Conservation (phyloP, 2,113 vertebrate species). For the Hippocampus guttulatus region DNA sequence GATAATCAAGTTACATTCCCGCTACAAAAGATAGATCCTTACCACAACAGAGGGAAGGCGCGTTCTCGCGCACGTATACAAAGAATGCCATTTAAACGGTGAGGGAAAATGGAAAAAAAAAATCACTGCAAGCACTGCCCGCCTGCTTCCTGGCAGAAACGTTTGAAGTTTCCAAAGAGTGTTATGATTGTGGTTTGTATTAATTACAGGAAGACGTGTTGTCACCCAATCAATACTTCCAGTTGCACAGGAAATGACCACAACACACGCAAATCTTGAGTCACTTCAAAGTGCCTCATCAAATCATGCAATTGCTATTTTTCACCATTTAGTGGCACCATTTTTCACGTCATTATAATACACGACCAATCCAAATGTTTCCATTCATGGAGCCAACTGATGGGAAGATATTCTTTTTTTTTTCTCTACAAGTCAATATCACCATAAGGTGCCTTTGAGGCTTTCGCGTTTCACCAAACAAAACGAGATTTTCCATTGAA, state of each 20-base stretch:
- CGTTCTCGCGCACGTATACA: not conserved
- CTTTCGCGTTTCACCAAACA: not conserved
- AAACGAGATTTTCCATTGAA: not conserved
- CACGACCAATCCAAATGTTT: conserved; percentile 1
- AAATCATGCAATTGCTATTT: conserved; percentile 6
- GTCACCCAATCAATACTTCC: conserved; percentile 35
- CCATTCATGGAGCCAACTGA: not conserved
- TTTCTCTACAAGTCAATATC: not conserved
- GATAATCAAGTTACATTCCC: conserved; percentile 7
- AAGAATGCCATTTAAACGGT: not conserved
- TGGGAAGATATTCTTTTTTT: not conserved
- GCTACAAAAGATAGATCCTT: not conserved
- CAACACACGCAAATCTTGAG: conserved; percentile 32
- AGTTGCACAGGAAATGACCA: conserved; percentile 42
- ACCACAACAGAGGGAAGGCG: not conserved
- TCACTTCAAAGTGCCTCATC: conserved; percentile 19
- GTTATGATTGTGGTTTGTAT: conserved; percentile 8
- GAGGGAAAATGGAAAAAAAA: not conserved
- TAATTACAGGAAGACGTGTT: conserved; percentile 29
- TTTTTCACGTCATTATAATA: conserved; percentile 19
- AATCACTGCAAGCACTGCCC: too few relatives aligned
- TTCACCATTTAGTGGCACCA: conserved; percentile 3
- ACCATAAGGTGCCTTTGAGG: not conserved
- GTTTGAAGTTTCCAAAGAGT: conserved; percentile 1
- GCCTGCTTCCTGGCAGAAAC: conserved; percentile 9